Evolutionary conservation across 2,888 invertebrate species (phyloP), one percentile per base, ranked within the genome.

Genomic region (Labia minor): DNA sequence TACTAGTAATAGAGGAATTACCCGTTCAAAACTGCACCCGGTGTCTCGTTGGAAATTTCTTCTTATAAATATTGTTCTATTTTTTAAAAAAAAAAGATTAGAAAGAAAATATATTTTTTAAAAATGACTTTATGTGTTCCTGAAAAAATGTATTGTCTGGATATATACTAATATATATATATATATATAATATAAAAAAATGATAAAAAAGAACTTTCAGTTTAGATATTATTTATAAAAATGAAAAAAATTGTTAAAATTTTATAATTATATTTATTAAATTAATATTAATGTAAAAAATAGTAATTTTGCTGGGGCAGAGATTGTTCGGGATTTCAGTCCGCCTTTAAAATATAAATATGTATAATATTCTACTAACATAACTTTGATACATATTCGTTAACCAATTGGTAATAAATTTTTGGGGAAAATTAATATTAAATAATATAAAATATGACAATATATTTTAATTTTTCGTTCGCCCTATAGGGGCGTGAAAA

Each of bases 391-490:
- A 49, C 49, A n/a, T 49, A 49, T 49, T 49, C 4, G 49, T 49
- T 49, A 49, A 49, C 16, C 3, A 49, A 49, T 49, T 49, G 49
- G 49, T 49, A 49, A 49, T 10, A 2, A 49, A 10, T 49, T 49
- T 49, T 49, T 2, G 49, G 26, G 26, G 8, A 26, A 26, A 26
- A 26, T 26, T 3, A 26, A 26, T 26, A 26, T 26, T 26, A 26
- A 8, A 26, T 26, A 26, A 26, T 26, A 26, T 26, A 49, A 49
- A 49, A 49, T 49, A 49, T 49, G 49, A 49, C 49, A 49, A 49
- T 49, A 49, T 49, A 49, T 49, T 49, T 49, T 49, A 49, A 49
- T 49, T 49, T 49, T 49, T 49, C 49, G 49, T 49, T 49, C 49
- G 49, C 14, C 49, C 49, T n/a, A 49, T 49, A 49, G 49, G 49